Base-by-base conservation (phyloP, 2,113 vertebrate genomes). In the Gasterosteus nipponicus region DNA sequence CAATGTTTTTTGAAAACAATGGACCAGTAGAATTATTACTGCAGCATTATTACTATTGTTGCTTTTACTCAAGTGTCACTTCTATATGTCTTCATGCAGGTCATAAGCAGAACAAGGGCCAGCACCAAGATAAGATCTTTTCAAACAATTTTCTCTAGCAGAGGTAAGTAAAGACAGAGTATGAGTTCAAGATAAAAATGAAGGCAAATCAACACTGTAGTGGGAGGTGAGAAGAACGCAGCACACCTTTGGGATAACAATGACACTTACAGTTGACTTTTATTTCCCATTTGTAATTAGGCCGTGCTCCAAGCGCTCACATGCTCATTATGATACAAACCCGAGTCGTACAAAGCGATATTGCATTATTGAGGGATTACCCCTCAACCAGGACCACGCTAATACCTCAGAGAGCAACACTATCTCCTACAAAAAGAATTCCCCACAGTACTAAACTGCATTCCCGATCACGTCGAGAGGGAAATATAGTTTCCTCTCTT, bases 281-380 rank as follows among this genome's bases (percentile, higher is more conserved):
- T 72, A 83, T 84, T 86, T 87, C 77, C 75, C 61, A 59, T 85
- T 77, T 85, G 82, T 81, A 88, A 91, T 87, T 86, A 84, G 71
- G 56, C 39, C 26, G 3, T 19, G 46, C 77, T 85, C 65, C 72
- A 15, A 64, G 75, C 51, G 44, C 71, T 80, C 46, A 56, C 35
- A 22, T 38, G 54, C 49, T 63, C 39, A 38, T 53, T 19, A 62
- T 83, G 81, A 90, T 74, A 75, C 63, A 89, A 88, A 84, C 41
- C 3, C 64, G 35, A 75, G 56, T 67, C 58, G 71, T 70, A 61
- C 73, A 53, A 73, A 80, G 64, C 73, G 82, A 84, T 86, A 81
- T 73, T 76, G 69, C 39, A 44, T 83, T 66, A 68, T 66, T 75
- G 79, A 81, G 56, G 71, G 59, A 66, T 78, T 31, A 64, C 12